These are phyloP conservation scores for Prostheceraeus crozeri DNA, from an alignment of 2,888 invertebrate genomes.

Conservation along the genomic window DNA sequence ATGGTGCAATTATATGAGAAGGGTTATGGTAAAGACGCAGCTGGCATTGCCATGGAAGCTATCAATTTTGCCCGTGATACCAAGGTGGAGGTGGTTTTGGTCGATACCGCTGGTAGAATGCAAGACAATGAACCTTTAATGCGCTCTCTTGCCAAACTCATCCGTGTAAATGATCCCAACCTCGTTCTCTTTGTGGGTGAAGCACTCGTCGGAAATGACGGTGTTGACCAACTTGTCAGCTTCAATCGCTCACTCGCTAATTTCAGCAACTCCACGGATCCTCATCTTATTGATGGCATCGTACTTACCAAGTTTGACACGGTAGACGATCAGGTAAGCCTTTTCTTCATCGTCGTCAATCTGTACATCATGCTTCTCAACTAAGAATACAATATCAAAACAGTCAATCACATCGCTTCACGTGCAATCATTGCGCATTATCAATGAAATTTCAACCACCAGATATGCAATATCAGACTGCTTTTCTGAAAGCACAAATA, in stretches of 20 bases:
- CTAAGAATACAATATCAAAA: no score
- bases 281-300: constrained; percentile 90
- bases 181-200: constrained; percentile 98
- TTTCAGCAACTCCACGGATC: constrained; percentile 62
- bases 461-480: no score
- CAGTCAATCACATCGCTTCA: no score
- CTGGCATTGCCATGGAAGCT: constrained; percentile 94
- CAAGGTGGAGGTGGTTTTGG: constrained; percentile 79
- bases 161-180: constrained; percentile 93
- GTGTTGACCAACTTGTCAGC: constrained; percentile 95
- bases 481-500: no score
- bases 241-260: constrained; percentile 97
- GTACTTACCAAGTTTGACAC: constrained; percentile 99
- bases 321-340: constrained; percentile 85
- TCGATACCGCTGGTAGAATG: constrained; percentile 99
- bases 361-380: no score
- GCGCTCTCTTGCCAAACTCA: constrained; percentile 90
- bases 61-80: constrained; percentile 74
- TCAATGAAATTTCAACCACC: no score
- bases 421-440: no score
- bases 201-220: constrained; percentile 98
- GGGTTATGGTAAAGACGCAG: constrained; percentile 96
- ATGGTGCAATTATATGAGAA: constrained; percentile 96
- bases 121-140: constrained; percentile 99
- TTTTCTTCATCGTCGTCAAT: no score